Conservation (phyloP, 2,797 vertebrate genomes). For the Acanthurus leucopareius region DNA sequence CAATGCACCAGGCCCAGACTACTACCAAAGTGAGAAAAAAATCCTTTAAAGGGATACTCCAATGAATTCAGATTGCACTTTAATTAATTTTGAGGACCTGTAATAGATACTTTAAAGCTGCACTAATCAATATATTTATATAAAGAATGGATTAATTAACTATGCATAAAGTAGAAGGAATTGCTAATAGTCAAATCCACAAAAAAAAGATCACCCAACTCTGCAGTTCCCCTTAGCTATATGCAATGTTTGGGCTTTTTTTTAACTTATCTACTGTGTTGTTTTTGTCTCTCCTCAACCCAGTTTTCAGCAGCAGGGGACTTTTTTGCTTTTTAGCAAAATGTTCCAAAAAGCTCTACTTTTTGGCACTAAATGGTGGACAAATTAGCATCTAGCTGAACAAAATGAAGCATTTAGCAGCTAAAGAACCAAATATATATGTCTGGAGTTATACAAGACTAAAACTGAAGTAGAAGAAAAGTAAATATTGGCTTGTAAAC, state of each 20-base stretch:
- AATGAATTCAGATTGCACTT: constrained; percentile 9
- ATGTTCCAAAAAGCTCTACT: no score
- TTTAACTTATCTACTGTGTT: neutral
- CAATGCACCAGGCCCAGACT: constrained; percentile 1
- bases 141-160: neutral
- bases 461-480: no score
- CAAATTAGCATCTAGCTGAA: no score
- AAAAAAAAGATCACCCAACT: neutral
- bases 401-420: no score
- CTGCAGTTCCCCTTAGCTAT: constrained; percentile 12
- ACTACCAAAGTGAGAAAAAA: neutral
- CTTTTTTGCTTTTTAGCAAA: no score
- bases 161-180: neutral
- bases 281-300: neutral
- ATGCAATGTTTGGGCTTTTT: neutral
- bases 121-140: constrained; percentile 29
- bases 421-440: no score
- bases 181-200: neutral
- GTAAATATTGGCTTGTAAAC: no score
- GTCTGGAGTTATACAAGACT: no score
- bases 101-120: constrained; percentile 13
- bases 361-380: no score
- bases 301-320: no score
- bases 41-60: neutral
- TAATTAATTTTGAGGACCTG: neutral